Percentiles rank a stretch among this genome's conserved stretches.
Conservation (phyloP, 2,113 vertebrate genomes). For the Oryctolagus cuniculus region mOryCun1.1 NC_091444.1:34191501-34192000, state of each 20-base stretch:
- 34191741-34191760: background rate
- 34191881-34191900: background rate
- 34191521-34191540: background rate
- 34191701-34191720: background rate
- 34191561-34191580: too few relatives aligned
- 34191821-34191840: background rate
- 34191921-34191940: background rate
- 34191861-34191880: background rate
- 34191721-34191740: background rate
- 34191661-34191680: background rate
- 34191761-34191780: background rate
- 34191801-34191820: background rate
- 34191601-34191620: too few relatives aligned
- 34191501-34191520: background rate
- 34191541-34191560: too few relatives aligned
- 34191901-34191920: background rate
- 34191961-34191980: background rate
- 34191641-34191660: too few relatives aligned
- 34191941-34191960: background rate
- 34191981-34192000: background rate
- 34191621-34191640: too few relatives aligned
- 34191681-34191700: background rate
- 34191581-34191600: too few relatives aligned
- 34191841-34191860: rapidly evolving
- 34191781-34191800: background rate